Evolutionary conservation across 2,797 vertebrate species (phyloP).

Genomic region (Sarcophilus harrisii): DNA sequence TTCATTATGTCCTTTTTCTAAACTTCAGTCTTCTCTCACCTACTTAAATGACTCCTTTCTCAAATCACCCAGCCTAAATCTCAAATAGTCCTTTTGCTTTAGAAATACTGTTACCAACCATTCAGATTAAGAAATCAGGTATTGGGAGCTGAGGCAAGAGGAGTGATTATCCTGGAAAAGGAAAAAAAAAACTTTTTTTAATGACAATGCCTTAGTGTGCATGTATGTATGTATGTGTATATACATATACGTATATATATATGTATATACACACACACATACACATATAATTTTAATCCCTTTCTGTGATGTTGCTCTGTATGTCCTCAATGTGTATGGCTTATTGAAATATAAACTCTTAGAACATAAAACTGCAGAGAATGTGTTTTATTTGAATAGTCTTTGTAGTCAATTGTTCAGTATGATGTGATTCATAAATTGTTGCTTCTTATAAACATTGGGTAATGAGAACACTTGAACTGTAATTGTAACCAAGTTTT

Average conservation of each 20-base stretch:
- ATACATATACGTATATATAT: too few relatives aligned
- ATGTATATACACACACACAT: too few relatives aligned
- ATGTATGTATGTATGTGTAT: too few relatives aligned
- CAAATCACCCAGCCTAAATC: not conserved
- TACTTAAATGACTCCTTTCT: not conserved
- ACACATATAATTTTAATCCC: not conserved
- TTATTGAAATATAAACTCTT: not conserved
- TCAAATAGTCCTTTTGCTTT: not conserved
- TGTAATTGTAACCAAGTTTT: not conserved
- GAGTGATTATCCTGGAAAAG: not conserved
- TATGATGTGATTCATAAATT: not conserved
- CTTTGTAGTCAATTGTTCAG: not conserved
- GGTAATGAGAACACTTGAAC: not conserved
- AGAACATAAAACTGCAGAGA: not conserved
- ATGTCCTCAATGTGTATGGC: not conserved
- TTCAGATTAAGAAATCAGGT: not conserved
- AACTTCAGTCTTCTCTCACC: not conserved
- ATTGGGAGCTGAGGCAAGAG: not conserved
- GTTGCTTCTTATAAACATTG: not conserved
- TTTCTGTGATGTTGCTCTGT: not conserved
- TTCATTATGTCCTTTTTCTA: not conserved
- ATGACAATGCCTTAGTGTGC: not conserved
- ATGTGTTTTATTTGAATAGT: not conserved
- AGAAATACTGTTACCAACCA: too few relatives aligned
- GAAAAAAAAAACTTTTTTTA: not conserved